Evolutionary conservation across 2,113 vertebrate species (phyloP).

Genomic region (Motacilla alba): DNA sequence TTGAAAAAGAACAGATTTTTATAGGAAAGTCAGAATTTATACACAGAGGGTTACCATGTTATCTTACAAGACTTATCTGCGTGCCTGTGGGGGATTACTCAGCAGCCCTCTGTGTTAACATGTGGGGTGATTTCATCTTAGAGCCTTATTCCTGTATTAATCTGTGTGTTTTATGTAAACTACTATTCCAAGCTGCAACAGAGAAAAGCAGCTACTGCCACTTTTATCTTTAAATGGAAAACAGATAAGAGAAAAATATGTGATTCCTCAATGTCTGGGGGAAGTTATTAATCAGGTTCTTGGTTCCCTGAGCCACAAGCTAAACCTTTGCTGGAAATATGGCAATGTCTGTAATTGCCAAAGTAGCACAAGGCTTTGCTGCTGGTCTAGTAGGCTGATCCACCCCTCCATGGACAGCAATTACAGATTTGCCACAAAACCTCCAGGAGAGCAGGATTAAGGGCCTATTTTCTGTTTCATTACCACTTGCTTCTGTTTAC

Average conservation of each 20-base stretch:
- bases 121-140: background rate
- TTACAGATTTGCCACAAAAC: background rate
- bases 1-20: slow-evolving; percentile 42
- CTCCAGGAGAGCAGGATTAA: background rate
- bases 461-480: background rate
- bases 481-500: background rate
- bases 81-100: slow-evolving; percentile 27
- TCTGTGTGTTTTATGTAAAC: background rate
- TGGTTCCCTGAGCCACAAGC: background rate
- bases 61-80: slow-evolving; percentile 37
- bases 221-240: background rate
- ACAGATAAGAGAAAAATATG: background rate
- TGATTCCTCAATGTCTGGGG: background rate
- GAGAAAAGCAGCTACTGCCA: background rate
- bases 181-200: slow-evolving; percentile 8
- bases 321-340: background rate
- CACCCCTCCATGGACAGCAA: background rate
- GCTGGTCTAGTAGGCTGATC: background rate
- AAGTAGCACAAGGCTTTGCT: background rate
- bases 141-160: background rate
- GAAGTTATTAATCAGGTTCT: background rate
- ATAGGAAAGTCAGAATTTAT: background rate
- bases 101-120: background rate
- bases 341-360: background rate
- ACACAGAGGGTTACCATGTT: background rate